phyloP scores from a whole-genome alignment of 2,113 vertebrate genomes.

The Regulus satrapa region DNA sequence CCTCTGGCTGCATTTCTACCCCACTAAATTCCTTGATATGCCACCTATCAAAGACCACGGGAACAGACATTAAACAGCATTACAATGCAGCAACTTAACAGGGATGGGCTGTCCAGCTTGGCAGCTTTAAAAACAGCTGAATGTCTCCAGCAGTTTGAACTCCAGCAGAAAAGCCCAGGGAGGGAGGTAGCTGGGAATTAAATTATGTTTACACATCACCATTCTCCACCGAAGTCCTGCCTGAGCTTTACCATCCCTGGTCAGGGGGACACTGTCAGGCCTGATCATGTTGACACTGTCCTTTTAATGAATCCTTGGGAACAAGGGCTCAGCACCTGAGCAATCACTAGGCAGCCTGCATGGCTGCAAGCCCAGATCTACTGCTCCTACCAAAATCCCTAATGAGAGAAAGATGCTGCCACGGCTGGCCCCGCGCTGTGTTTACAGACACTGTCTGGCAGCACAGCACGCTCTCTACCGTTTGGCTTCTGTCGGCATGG shows the following conservation, averaged over 20 bases:
- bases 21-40: background rate
- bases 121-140: background rate
- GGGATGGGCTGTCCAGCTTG: background rate
- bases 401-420: conserved; percentile 81
- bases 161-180: background rate
- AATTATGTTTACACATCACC: background rate
- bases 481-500: conserved; percentile 65
- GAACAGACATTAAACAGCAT: background rate
- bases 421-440: conserved; percentile 56
- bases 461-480: conserved; percentile 70
- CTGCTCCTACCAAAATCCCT: conserved; percentile 68
- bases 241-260: background rate
- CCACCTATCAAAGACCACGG: background rate
- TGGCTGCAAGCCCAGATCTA: conserved; percentile 53
- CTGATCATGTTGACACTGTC: background rate
- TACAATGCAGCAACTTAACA: background rate
- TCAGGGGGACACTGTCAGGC: background rate
- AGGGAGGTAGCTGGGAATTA: background rate
- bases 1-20: background rate
- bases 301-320: conserved; percentile 35
- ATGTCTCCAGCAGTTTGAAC: background rate
- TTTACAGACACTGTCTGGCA: conserved; percentile 75
- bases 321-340: conserved; percentile 20
- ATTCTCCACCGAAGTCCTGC: background rate
- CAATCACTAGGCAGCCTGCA: background rate